Evolutionary conservation across 2,113 vertebrate genomes (phyloP).

Genomic region (Psilopogon haemacephalus): DNA sequence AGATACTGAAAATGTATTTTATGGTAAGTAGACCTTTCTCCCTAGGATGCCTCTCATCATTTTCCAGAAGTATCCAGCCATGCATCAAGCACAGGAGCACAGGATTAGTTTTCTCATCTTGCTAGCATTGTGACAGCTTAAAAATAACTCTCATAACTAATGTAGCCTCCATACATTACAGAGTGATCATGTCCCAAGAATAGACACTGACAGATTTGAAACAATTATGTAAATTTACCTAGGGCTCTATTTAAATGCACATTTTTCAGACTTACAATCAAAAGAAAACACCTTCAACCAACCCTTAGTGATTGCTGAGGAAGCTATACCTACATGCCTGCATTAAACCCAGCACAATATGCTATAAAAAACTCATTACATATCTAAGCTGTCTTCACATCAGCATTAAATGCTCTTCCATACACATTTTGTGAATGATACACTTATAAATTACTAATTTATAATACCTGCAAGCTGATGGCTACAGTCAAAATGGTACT

Average conservation of each 20-base stretch:
- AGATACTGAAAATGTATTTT: background rate
- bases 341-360: constrained; percentile 59
- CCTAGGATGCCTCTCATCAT: background rate
- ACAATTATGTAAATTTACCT: constrained; percentile 59
- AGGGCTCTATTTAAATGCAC: constrained; percentile 43
- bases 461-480: constrained; percentile 61
- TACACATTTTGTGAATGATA: constrained; percentile 63
- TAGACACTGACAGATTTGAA: constrained; percentile 53
- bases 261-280: constrained; percentile 45
- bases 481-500: background rate
- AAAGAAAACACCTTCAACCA: constrained; percentile 2
- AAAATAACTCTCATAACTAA: background rate
- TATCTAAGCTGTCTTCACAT: constrained; percentile 64
- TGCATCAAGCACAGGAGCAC: background rate
- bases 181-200: constrained; percentile 23
- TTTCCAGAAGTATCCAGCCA: constrained; percentile 38
- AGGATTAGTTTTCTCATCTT: constrained; percentile 35
- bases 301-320: constrained; percentile 60
- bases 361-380: constrained; percentile 75
- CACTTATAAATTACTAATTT: constrained; percentile 73
- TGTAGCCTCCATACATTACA: background rate
- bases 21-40: background rate
- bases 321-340: constrained; percentile 50
- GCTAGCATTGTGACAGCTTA: background rate
- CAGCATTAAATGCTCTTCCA: constrained; percentile 55